A percentile compares a stretch with the other conserved stretches of the same genome.
Conservation (phyloP, 2,888 invertebrate species). For the Parascotia fuliginaria region DNA sequence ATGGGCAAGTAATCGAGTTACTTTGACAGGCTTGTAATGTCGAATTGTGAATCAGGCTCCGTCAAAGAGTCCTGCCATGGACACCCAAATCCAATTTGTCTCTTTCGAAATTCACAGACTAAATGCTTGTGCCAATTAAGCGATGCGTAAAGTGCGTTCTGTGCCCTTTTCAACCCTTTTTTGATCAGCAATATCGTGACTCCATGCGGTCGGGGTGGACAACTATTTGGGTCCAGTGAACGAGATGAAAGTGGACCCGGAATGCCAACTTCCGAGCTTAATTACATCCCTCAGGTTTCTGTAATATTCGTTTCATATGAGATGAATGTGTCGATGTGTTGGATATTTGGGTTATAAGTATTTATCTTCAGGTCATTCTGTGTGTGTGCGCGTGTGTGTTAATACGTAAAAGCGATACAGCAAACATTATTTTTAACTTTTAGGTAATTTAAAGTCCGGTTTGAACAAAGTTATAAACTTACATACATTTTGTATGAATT, state of each 20-base stretch:
- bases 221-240: conserved; percentile 57
- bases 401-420: not conserved
- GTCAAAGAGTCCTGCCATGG: conserved; percentile 72
- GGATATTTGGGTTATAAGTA: conserved; percentile 2
- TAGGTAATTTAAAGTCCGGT: no score
- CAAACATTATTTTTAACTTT: no score
- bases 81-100: conserved; percentile 80
- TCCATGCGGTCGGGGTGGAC: conserved; percentile 49
- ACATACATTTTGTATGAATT: no score
- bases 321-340: conserved; percentile 36
- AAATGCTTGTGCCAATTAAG: conserved; percentile 80
- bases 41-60: conserved; percentile 72
- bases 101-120: conserved; percentile 76
- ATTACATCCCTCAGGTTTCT: conserved; percentile 50
- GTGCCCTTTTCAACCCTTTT: conserved; percentile 61
- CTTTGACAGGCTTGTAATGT: conserved; percentile 66
- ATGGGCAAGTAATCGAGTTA: conserved; percentile 78
- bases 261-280: conserved; percentile 48
- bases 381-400: not conserved
- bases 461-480: no score
- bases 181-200: conserved; percentile 55
- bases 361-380: not conserved
- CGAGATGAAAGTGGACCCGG: conserved; percentile 57
- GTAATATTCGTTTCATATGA: conserved; percentile 50
- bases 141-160: conserved; percentile 76